Percentiles rank a stretch among this genome's conserved stretches.
These are phyloP conservation scores for Gambusia affinis DNA, from an alignment of 2,113 vertebrate genomes.

Conservation along the genomic window DNA sequence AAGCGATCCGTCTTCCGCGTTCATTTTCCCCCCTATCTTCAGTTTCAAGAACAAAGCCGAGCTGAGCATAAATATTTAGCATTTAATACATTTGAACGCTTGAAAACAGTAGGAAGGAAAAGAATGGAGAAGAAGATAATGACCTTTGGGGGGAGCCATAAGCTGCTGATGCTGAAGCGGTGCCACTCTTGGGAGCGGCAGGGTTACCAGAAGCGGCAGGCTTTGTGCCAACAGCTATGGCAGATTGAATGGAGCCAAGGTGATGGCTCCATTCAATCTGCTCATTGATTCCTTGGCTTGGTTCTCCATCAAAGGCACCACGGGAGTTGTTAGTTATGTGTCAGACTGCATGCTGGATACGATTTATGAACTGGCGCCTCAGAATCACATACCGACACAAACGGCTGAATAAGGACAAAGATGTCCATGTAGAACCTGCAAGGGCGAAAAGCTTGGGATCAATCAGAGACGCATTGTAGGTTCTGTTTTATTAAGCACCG, in stretches of 20 bases:
- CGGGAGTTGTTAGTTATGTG: constrained; percentile 62
- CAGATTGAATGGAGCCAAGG: constrained; percentile 53
- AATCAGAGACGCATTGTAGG: neutral
- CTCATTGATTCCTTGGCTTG: constrained; percentile 57
- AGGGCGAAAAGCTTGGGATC: constrained; percentile 27
- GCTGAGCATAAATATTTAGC: constrained; percentile 18
- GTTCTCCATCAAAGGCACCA: constrained; percentile 45
- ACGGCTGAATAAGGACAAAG: constrained; percentile 50
- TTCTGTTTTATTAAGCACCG: neutral
- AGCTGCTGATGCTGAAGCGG: constrained; percentile 25
- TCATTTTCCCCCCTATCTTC: constrained; percentile 1
- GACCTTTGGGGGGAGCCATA: neutral
- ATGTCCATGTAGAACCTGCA: constrained; percentile 2
- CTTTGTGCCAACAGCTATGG: constrained; percentile 41
- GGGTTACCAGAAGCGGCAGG: constrained; percentile 39
- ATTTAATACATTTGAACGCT: constrained; percentile 14
- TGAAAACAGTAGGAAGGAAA: constrained; percentile 1
- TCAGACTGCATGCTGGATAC: constrained; percentile 44
- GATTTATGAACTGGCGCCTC: constrained; percentile 21
- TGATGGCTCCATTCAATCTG: neutral
- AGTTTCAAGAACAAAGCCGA: neutral
- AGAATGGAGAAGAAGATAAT: neutral
- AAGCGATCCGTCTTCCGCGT: constrained; percentile 19
- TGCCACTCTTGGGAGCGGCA: constrained; percentile 17
- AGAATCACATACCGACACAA: constrained; percentile 39